phyloP scores from a whole-genome alignment of 2,113 vertebrate genomes.

The Zapus hudsonius region DNA sequence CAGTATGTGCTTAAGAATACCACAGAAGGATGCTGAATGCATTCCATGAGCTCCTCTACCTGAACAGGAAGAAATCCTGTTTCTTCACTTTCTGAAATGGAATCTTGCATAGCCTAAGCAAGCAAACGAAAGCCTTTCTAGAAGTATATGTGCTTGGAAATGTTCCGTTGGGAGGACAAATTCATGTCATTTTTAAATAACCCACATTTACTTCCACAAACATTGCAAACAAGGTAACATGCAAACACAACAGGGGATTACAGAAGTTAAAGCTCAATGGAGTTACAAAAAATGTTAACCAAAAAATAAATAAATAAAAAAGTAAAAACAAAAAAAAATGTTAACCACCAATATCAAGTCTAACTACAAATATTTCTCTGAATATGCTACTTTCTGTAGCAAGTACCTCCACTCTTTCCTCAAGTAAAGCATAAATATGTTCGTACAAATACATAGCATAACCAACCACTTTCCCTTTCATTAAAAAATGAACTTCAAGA shows the following conservation, averaged over 20 bases:
- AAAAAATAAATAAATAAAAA: too few species aligned
- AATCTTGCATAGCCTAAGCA: conserved; percentile 5
- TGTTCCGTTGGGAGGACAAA: background rate
- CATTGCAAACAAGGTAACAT: background rate
- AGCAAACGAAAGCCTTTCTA: conserved; percentile 31
- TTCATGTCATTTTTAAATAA: conserved; percentile 2
- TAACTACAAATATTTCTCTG: background rate
- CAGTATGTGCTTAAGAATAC: fast-evolving
- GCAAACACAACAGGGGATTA: background rate
- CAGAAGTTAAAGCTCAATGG: background rate
- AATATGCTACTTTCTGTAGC: background rate
- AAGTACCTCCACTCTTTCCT: background rate
- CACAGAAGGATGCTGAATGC: background rate
- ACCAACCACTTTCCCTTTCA: background rate
- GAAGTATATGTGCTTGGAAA: background rate
- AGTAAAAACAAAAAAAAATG: conserved; percentile 25
- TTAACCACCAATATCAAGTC: conserved; percentile 13
- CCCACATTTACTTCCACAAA: conserved; percentile 26
- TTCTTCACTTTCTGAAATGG: background rate
- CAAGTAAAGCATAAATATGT: background rate
- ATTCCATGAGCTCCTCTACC: background rate
- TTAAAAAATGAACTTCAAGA: background rate
- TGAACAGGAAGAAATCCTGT: background rate
- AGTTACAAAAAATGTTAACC: conserved; percentile 47
- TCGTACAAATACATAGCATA: background rate